Evolutionary conservation across 2,113 vertebrate genomes (phyloP), one percentile per base, ranked within the genome.

Genomic region (Caranx melampygus): DNA sequence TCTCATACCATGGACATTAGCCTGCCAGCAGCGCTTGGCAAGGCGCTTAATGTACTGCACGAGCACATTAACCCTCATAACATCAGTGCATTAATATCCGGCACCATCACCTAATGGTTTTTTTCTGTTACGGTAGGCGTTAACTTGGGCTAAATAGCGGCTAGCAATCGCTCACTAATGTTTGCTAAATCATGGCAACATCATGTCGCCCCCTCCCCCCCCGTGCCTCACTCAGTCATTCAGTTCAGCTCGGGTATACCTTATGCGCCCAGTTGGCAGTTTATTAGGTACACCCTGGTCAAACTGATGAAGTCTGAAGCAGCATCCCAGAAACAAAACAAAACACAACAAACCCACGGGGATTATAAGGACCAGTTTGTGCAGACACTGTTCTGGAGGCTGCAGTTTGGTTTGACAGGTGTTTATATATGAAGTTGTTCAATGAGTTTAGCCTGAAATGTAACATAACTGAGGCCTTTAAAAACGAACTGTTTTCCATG

Each of bases 131-230:
- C 0, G 11, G 8, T 12, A 55, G 40, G 11, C 33, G 35, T 20
- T 70, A 20, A 16, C 5, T 14, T 2, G 3, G 42, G 15, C 40
- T 0, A n/a, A 11, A 4, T 59, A 82, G 54, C 44, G 40, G 34
- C 33, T 49, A 70, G 83, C 75, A 72, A 73, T 26, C 21, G 61
- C 11, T 75, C 63, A 44, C 65, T 57, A 68, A 66, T 87, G 86
- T 92, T 93, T 91, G 88, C 86, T 89, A 92, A 90, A 89, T 92
- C 89, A 91, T 85, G 87, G 79, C 75, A 90, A 78, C 81, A 81
- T 68, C 68, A 83, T 66, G 77, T 74, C 59, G 67, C 75, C 31
- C 82, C 87, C 85, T 78, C 81, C 75, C 82, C 87, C 83, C 44
- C 84, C 75, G 35, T 15, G 21, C 5, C 26, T 55, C 55, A 15